Conservation (phyloP, 2,113 vertebrate genomes). For the Smithornis capensis region DNA sequence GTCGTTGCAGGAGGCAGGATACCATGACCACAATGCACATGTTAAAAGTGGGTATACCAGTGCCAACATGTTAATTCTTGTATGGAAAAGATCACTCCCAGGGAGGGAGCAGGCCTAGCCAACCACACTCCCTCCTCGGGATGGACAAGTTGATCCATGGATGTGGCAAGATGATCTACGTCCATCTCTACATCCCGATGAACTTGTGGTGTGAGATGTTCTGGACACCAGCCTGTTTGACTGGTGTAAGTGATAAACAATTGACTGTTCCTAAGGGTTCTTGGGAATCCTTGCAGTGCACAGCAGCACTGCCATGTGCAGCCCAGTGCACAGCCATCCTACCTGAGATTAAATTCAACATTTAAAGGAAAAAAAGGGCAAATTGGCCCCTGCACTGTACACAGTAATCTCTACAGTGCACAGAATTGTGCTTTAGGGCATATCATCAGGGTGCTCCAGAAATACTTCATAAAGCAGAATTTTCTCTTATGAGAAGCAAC, state of each 20-base stretch:
- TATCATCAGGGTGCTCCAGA: not conserved
- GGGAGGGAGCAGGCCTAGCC: fast-evolving
- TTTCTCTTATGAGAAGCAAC: not conserved
- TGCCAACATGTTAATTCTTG: not conserved
- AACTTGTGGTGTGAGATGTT: not conserved
- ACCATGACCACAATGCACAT: not conserved
- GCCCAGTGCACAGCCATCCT: not conserved
- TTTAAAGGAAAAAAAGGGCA: not conserved
- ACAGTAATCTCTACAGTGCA: not conserved
- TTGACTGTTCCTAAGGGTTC: not conserved
- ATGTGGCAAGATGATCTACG: not conserved
- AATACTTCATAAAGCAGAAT: not conserved
- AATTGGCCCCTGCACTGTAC: not conserved
- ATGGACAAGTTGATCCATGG: not conserved
- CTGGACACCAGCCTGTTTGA: not conserved
- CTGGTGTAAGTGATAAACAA: not conserved
- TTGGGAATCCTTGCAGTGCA: not conserved
- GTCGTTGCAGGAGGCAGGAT: not conserved
- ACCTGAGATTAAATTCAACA: not conserved
- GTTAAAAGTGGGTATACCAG: not conserved
- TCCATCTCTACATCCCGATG: not conserved
- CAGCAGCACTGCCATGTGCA: not conserved
- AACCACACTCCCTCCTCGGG: not conserved
- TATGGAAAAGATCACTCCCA: not conserved
- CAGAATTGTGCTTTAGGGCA: not conserved